Percentiles rank a stretch among this genome's conserved stretches.
phyloP scores from a whole-genome alignment of 2,113 vertebrate species.

The Burhinus bistriatus region DNA sequence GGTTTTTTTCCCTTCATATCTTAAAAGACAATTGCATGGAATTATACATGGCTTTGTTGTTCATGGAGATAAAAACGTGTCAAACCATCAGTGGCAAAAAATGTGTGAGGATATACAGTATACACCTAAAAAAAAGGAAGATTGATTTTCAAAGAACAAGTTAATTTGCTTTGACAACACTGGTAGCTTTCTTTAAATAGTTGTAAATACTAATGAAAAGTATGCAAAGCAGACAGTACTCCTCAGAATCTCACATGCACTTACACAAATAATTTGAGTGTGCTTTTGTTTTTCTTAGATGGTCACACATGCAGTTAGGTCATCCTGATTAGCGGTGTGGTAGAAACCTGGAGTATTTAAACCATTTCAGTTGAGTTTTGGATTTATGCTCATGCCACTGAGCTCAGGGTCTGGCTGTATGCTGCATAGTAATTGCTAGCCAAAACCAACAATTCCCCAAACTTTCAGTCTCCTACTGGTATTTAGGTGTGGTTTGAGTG shows the following conservation, averaged over 20 bases:
- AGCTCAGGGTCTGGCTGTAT: neutral
- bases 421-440: neutral
- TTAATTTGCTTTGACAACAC: slow-evolving; percentile 71
- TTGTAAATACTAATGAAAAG: slow-evolving; percentile 38
- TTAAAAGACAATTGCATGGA: slow-evolving; percentile 71
- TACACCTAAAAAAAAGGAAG: slow-evolving; percentile 58
- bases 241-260: neutral
- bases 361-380: neutral
- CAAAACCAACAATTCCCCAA: slow-evolving; percentile 32
- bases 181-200: slow-evolving; percentile 53
- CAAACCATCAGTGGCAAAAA: slow-evolving; percentile 66
- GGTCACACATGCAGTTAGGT: neutral
- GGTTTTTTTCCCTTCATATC: slow-evolving; percentile 45
- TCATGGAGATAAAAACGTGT: slow-evolving; percentile 71
- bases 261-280: slow-evolving; percentile 13
- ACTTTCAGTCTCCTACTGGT: slow-evolving; percentile 43
- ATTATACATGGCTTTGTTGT: slow-evolving; percentile 72
- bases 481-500: slow-evolving; percentile 43
- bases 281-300: neutral
- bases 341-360: neutral
- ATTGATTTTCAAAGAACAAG: slow-evolving; percentile 68
- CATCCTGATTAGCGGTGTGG: neutral
- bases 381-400: neutral
- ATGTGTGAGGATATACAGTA: slow-evolving; percentile 42
- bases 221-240: slow-evolving; percentile 12